These are phyloP conservation scores for Calameuta pallipes DNA, from an alignment of 2,888 invertebrate genomes.

Conservation along the genomic window DNA sequence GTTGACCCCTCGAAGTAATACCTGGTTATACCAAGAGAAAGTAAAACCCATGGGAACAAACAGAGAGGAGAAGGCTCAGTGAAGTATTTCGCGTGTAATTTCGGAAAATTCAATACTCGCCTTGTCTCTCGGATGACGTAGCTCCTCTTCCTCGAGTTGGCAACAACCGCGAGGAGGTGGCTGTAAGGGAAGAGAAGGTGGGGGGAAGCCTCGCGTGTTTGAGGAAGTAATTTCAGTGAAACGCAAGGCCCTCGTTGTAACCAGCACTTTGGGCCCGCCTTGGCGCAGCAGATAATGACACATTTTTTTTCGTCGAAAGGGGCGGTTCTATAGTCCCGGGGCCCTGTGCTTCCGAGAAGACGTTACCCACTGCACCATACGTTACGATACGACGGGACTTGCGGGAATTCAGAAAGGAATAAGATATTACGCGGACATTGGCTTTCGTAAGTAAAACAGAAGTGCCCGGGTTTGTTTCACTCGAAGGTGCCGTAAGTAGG, in stretches of 20 bases:
- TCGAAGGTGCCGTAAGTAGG: conserved; percentile 35
- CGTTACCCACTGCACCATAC: not conserved
- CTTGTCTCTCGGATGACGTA: not conserved
- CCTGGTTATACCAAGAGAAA: not conserved
- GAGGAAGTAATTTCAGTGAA: conserved; percentile 36
- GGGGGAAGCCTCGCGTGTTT: conserved; percentile 21
- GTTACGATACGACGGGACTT: not conserved
- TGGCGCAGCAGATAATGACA: conserved; percentile 4
- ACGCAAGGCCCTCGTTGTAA: conserved; percentile 22
- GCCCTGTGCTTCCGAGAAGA: not conserved
- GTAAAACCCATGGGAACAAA: not conserved
- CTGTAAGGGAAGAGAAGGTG: conserved; percentile 1
- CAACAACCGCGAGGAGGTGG: not conserved
- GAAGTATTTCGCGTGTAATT: not conserved
- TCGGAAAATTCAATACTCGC: not conserved
- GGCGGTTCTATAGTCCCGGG: not conserved
- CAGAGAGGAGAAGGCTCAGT: not conserved
- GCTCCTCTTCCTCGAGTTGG: not conserved
- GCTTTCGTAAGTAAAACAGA: not conserved
- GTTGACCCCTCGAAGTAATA: not conserved
- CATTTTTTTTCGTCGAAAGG: not conserved
- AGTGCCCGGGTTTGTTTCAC: not conserved
- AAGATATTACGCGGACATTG: not conserved
- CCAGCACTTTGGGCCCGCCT: conserved; percentile 22
- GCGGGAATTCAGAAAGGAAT: not conserved